Percentiles rank a stretch among this genome's conserved stretches.
phyloP scores from a whole-genome alignment of 1,140 invertebrate species.

The Drosophila serrata region DNA sequence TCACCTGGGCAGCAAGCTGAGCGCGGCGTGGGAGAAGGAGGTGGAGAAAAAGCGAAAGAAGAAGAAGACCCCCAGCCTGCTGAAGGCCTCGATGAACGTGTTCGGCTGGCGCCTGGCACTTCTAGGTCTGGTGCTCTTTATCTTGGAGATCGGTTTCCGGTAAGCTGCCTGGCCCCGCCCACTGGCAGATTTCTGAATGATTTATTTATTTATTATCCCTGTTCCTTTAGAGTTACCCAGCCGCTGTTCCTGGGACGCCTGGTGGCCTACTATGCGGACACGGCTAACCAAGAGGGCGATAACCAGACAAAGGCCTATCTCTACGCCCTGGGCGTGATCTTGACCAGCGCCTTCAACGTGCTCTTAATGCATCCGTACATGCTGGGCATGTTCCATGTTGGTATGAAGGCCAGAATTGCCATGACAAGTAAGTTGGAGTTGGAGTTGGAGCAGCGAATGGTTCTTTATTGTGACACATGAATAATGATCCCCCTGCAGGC shows the following conservation, averaged over 20 bases:
- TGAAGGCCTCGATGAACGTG: conserved; percentile 70
- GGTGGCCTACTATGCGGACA: conserved; percentile 89
- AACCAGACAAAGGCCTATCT: conserved; percentile 88
- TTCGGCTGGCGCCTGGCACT: conserved; percentile 75
- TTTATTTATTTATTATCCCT: conserved; percentile 52
- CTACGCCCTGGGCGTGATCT: conserved; percentile 89
- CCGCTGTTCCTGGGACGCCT: conserved; percentile 91
- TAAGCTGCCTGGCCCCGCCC: conserved; percentile 52
- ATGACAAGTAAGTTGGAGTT: conserved; percentile 84
- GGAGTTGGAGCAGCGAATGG: background rate
- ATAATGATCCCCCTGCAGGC: conserved; percentile 87
- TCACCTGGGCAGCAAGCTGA: conserved; percentile 67
- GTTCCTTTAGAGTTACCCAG: conserved; percentile 88
- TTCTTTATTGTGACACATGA: conserved; percentile 35
- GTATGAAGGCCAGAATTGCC: conserved; percentile 92
- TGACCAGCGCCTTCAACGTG: conserved; percentile 90
- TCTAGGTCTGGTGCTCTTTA: conserved; percentile 72
- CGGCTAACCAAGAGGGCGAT: conserved; percentile 84
- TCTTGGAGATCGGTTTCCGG: conserved; percentile 81
- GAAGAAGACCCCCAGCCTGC: conserved; percentile 75
- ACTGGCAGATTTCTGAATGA: conserved; percentile 16
- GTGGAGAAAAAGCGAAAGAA: conserved; percentile 73
- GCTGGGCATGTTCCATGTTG: conserved; percentile 90
- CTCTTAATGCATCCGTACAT: conserved; percentile 92
- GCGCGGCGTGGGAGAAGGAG: conserved; percentile 77